Evolutionary conservation across 2,888 invertebrate genomes (phyloP), one percentile per base, ranked within the genome.

Genomic region (Temnothorax unifasciatus): DNA sequence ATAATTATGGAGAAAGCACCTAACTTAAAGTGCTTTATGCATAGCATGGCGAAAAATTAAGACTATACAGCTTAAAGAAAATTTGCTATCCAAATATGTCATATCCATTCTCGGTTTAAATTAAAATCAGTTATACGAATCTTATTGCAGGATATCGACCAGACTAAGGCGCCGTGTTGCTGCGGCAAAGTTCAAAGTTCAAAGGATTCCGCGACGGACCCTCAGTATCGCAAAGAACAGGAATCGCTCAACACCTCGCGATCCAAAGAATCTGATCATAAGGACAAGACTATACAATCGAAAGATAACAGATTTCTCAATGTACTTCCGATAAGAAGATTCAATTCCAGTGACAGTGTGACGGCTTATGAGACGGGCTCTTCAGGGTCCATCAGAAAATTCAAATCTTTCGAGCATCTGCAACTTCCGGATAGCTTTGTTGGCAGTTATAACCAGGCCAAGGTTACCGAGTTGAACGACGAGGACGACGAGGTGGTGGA

Each of bases 401-500:
- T 90, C 68, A 91, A 90, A 13, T 93, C 92, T 5, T 84, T 89
- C 64, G 93, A 93, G 50, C 82, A 83, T 15, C 61, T 88, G 4
- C 84, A 76, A 3, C 25, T 85, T 1, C 59, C 75, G 29, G 82
- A 73, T 21, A 81, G 86, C 9, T 84, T 89, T 44, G 64, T 69
- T n/a, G 52, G 68, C 13, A 61, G 84, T 68, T 92, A 90, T 71
- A 90, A 91, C 41, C 88, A 88, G 4, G 92, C 92, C 4, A 88
- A 82, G 68, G 86, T 93, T 52, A 91, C 93, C 8, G 91, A 93
- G 82, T 21, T 92, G 69, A 86, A 90, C 71, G 85, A 92, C 54
- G 84, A 86, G 18, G 88, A 90, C 18, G 87, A 86, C 29, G 91
- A 92, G 47, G 82, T 89, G 21, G 77, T 90, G 11, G 84, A 88